Conservation (phyloP, 2,797 vertebrate species). For the Mormyrops boulengeri region DNA sequence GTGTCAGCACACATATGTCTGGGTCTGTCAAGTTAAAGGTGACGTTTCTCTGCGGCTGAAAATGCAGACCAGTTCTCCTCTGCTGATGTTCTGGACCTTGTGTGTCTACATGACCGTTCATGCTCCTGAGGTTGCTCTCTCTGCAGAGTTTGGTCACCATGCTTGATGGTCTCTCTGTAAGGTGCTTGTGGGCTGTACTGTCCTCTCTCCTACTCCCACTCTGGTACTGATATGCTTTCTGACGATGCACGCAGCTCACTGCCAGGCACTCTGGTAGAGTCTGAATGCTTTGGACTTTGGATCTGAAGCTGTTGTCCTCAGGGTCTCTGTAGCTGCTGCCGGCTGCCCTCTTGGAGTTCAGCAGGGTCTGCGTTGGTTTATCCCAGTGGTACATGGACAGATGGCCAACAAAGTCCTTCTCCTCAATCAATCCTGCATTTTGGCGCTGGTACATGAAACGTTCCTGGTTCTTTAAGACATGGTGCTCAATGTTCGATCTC, state of each 20-base stretch:
- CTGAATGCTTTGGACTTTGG: constrained; percentile 18
- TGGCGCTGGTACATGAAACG: not conserved
- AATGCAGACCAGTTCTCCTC: constrained; percentile 40
- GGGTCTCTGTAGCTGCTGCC: not conserved
- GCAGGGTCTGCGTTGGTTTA: constrained; percentile 1
- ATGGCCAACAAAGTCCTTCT: constrained; percentile 23
- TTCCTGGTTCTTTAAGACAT: not conserved
- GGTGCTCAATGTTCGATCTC: constrained; percentile 16
- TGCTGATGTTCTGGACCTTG: constrained; percentile 24
- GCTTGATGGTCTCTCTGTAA: constrained; percentile 20
- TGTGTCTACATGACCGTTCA: constrained; percentile 38
- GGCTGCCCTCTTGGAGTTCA: not conserved
- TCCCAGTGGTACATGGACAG: constrained; percentile 22
- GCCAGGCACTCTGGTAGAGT: constrained; percentile 26
- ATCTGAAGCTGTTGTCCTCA: constrained; percentile 6
- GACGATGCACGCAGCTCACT: constrained; percentile 46
- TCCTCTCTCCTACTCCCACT: constrained; percentile 11
- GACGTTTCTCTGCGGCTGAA: constrained; percentile 45
- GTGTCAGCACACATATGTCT: constrained; percentile 28
- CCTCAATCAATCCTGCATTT: constrained; percentile 20
- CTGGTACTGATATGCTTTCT: constrained; percentile 38
- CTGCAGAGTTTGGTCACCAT: constrained; percentile 27
- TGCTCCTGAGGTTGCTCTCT: constrained; percentile 39
- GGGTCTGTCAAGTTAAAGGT: constrained; percentile 56
- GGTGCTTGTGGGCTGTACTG: not conserved